Conservation (phyloP, 2,113 vertebrate species). For the Rhea pennata region DNA sequence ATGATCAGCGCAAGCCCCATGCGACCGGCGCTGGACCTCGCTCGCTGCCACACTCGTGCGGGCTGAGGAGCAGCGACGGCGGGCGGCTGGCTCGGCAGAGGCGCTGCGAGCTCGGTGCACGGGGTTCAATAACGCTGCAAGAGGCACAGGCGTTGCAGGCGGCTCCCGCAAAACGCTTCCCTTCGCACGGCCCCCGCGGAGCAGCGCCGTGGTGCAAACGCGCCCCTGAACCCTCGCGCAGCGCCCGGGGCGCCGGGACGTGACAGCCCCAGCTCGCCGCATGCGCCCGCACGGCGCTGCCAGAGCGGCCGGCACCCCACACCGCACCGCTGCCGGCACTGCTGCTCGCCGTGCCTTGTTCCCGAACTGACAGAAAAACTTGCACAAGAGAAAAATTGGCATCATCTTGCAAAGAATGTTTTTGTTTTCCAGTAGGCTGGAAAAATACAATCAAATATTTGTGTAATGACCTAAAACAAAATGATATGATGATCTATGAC, state of each 20-base stretch:
- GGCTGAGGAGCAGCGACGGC: too few species aligned
- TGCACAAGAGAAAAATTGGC: background rate
- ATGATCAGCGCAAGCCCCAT: background rate
- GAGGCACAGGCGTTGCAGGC: too few species aligned
- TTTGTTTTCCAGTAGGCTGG: background rate
- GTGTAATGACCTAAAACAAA: background rate
- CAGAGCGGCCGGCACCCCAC: background rate
- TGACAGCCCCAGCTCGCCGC: too few species aligned
- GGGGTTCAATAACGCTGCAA: too few species aligned
- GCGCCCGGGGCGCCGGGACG: too few species aligned
- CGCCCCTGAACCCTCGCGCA: too few species aligned
- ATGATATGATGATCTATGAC: background rate
- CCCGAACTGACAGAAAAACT: background rate
- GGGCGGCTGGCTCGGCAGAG: background rate
- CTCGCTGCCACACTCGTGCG: rapidly evolving
- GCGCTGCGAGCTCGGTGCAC: background rate
- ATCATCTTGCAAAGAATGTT: background rate
- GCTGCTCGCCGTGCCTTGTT: background rate
- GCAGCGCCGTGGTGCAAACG: too few species aligned
- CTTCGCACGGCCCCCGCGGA: too few species aligned
- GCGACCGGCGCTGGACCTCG: background rate
- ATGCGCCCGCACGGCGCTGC: too few species aligned
- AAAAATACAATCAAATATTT: background rate
- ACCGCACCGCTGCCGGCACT: background rate
- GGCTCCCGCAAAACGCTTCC: too few species aligned